Evolutionary conservation across 2,888 invertebrate species (phyloP).

Genomic region (Ormyrus nitidulus): DNA sequence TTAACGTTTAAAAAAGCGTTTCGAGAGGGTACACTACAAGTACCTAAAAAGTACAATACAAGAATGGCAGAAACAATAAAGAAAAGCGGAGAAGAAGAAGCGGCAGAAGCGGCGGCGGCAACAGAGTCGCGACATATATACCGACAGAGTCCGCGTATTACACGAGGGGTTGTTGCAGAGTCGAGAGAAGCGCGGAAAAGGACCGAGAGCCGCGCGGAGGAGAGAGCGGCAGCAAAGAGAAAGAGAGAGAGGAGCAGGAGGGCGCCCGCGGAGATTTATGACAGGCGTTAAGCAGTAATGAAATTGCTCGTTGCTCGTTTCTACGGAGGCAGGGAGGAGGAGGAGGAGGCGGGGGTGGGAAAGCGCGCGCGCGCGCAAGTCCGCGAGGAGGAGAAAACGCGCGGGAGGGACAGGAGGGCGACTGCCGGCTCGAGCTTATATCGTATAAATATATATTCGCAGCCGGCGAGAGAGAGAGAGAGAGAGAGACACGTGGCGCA

Average conservation of each 20-base stretch:
- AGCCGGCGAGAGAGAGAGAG: constrained; percentile 9
- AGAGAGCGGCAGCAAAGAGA: constrained; percentile 5
- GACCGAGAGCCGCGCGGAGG: constrained; percentile 30
- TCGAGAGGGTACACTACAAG: too few species aligned
- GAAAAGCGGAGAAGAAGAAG: constrained; percentile 30
- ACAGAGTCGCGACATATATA: constrained; percentile 36
- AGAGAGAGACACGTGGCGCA: constrained; percentile 70
- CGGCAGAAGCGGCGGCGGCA: constrained; percentile 28
- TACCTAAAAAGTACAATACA: too few species aligned
- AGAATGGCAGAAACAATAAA: neutral
- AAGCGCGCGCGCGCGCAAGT: constrained; percentile 60
- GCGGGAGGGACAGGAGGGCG: constrained; percentile 30
- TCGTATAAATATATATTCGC: neutral
- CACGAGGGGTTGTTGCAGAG: neutral
- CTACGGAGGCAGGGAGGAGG: constrained; percentile 45
- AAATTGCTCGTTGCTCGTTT: constrained; percentile 77
- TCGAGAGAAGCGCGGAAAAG: too few species aligned
- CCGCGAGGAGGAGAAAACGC: neutral
- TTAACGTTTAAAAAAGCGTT: too few species aligned
- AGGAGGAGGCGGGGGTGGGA: constrained; percentile 60
- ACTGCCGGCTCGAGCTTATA: constrained; percentile 8
- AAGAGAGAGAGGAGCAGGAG: constrained; percentile 60
- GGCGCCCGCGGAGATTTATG: constrained; percentile 75
- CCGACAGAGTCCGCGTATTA: neutral
- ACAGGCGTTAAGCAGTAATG: constrained; percentile 77